Evolutionary conservation across 1,140 invertebrate species (phyloP), one percentile per base, ranked within the genome.

Genomic region (Thaumetopoea pityocampa): DNA sequence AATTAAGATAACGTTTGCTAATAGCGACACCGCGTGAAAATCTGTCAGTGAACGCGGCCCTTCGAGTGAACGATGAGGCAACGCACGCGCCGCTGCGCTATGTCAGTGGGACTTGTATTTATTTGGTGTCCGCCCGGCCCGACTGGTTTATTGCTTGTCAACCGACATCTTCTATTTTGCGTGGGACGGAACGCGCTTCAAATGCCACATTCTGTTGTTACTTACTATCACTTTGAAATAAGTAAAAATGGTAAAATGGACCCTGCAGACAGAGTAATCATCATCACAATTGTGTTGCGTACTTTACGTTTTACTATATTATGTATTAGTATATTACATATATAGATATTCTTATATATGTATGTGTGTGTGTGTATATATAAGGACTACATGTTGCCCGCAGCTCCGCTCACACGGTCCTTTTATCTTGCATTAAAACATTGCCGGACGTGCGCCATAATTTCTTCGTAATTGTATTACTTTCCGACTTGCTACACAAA

Each of bases 71-170:
- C 30, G 36, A 52, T 38, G 20, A 19, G 40, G 34, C 24, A 43
- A 47, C 33, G 47, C 38, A 33, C 34, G 16, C 35, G 26, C 48
- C 38, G 36, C 35, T 36, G 28, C 48, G 34, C 48, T 47, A 30
- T 43, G 35, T 38, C 43, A 46, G 33, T 24, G 23, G 23, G 27
- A 41, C 49, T 46, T 27, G 38, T 42, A 47, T 28, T 36, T 28
- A 47, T 37, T 36, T 10, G 33, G 47, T 20, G 43, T 53, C 40
- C 51, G 26, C 35, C 40, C 40, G 40, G 38, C 33, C 20, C 11
- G 29, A 50, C 47, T 38, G 51, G 51, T 54, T 54, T 54, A 54
- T 49, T 48, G 26, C 30, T 34, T 37, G 42, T 43, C 37, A 38
- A 46, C 37, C 22, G 15, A 34, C 15, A 8, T 32, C 37, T 24